phyloP scores from a whole-genome alignment of 1,140 invertebrate species.

The Belonocnema kinseyi region DNA sequence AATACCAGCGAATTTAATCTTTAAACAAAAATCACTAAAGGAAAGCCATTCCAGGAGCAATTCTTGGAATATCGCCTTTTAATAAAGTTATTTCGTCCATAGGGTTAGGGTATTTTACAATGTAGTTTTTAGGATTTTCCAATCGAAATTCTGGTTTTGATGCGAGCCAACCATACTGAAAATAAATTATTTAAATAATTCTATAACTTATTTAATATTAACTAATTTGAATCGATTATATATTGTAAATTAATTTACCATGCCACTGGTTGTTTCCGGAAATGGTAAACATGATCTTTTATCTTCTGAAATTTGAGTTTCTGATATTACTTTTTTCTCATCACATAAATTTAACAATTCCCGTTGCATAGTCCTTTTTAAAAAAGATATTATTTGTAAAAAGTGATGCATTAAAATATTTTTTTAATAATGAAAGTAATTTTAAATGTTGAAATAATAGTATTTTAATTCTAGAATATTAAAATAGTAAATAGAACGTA shows the following conservation, averaged over 20 bases:
- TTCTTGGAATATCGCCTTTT: constrained; percentile 49
- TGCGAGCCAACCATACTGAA: constrained; percentile 63
- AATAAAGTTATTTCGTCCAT: constrained; percentile 47
- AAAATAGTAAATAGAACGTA: neutral
- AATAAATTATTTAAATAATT: neutral
- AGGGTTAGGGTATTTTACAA: constrained; percentile 51
- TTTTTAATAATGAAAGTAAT: neutral
- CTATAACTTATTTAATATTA: constrained; percentile 2
- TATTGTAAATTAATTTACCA: constrained; percentile 40
- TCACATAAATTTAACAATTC: constrained; percentile 48
- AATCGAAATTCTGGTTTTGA: constrained; percentile 59
- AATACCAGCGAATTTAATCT: neutral
- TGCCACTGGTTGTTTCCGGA: constrained; percentile 50
- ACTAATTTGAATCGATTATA: neutral
- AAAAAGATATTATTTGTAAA: constrained; percentile 1
- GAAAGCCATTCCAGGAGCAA: constrained; percentile 51
- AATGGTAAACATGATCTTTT: constrained; percentile 54
- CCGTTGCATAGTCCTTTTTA: constrained; percentile 43
- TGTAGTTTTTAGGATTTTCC: constrained; percentile 55
- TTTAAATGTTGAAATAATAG: neutral
- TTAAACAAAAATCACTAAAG: neutral
- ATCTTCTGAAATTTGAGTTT: constrained; percentile 30
- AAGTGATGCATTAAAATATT: neutral
- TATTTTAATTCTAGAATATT: neutral
- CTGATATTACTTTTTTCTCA: constrained; percentile 30